Conservation (phyloP, 2,113 vertebrate species). For the Ranitomeya variabilis region DNA sequence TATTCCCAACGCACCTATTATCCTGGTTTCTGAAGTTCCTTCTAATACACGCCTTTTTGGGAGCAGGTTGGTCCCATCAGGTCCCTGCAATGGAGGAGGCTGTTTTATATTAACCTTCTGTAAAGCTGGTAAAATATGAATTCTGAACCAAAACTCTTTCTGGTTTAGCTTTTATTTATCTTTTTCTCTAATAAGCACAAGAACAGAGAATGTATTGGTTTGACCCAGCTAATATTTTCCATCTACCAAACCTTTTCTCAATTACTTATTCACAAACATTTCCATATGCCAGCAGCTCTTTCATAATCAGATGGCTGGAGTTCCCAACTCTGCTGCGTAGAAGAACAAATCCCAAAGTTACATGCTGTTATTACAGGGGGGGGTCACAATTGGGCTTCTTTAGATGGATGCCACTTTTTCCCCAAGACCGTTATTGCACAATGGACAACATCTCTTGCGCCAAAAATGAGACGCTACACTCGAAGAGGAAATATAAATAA, state of each 20-base stretch:
- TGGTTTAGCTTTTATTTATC: conserved; percentile 34
- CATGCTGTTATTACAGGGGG: neutral
- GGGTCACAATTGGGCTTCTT: neutral
- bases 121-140: neutral
- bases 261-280: conserved; percentile 48
- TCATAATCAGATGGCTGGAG: conserved; percentile 10
- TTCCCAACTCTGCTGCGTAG: neutral
- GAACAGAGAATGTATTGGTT: conserved; percentile 24
- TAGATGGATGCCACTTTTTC: neutral
- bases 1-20: neutral
- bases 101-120: neutral
- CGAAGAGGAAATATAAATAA: neutral
- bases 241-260: conserved; percentile 40
- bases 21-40: neutral
- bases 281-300: conserved; percentile 32
- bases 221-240: conserved; percentile 47
- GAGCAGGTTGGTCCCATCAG: neutral
- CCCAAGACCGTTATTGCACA: neutral
- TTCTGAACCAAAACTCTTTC: neutral
- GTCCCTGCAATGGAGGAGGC: neutral
- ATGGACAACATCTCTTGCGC: neutral
- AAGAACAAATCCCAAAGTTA: conserved; percentile 3
- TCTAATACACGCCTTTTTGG: too few relatives aligned
- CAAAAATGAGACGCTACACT: neutral
- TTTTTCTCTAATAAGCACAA: conserved; percentile 15